Evolutionary conservation across 2,888 invertebrate genomes (phyloP), one percentile per base, ranked within the genome.

Genomic region (Heliconius cydno): DNA sequence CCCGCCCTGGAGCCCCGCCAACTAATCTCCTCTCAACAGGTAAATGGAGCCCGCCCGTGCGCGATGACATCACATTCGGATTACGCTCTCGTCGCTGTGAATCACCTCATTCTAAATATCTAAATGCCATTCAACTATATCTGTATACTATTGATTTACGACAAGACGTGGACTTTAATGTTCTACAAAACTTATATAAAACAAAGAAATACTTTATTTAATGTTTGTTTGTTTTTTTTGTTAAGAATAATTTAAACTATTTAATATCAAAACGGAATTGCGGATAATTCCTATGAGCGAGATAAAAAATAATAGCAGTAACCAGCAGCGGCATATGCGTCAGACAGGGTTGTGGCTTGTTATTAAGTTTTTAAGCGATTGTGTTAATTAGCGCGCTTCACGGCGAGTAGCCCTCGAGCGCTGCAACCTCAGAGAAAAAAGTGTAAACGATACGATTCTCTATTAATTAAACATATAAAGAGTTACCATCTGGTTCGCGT

Each of bases 341-440:
- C 88, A 87, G 92, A 93, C 93, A 91, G 90, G 88, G 84, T 83
- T 87, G 85, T 86, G 86, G 90, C 90, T 88, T 90, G 92, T 92
- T 94, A 94, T 94, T 93, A 94, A 90, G 87, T 92, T 93, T 94
- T 92, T 91, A 92, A 93, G 91, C 92, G 92, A 92, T 93, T 91
- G 92, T 89, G 92, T 94, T 94, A 94, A 94, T 94, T 93, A 94
- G 92, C 90, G 90, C 87, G 89, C 87, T 89, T 88, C 88, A 87
- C 88, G 86, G 88, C 88, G 87, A 88, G 85, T 85, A 82, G 86
- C 90, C 90, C 90, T 88, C 89, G 89, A 87, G 91, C 91, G 86
- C 84, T 86, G 87, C 86, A 86, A 86, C 85, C 82, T 86, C 84
- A 83, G 81, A 84, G 76, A 89, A 90, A 91, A 91, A 92, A 90